Evolutionary conservation across 2,888 invertebrate genomes (phyloP), one percentile per base, ranked within the genome.

Genomic region (Autographa pulchrina): DNA sequence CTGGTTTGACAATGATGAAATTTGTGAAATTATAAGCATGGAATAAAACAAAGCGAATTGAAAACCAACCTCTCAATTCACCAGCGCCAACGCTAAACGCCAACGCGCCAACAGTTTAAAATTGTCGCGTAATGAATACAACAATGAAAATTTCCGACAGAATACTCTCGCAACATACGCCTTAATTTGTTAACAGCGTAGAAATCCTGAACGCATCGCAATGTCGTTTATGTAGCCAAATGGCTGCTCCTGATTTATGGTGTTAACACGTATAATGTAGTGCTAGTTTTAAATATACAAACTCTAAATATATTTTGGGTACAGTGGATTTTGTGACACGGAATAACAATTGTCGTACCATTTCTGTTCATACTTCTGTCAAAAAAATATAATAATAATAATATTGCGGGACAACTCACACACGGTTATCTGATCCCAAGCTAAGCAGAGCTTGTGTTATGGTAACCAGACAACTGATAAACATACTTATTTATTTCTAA

Each of bases 161-260:
- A n/a, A 56, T 76, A 73, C 66, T 74, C 72, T 63, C 32, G 43
- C 32, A 62, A 73, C 77, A 38, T 56, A 70, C 62, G 73, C 35
- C 38, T 67, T 76, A 59, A 69, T 70, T 76, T 65, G 69, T 74
- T 74, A 73, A 69, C 69, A 54, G 58, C 16, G 38, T 41, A 38
- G 13, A 68, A 77, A 62, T 67, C 65, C 64, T 38, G 64, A 54
- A 67, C 43, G 54, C 43, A 62, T 38, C 48, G 65, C 58, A 48
- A 38, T 54, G 68, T 75, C 52, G 65, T 60, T 60, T 65, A 62
- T 56, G 54, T n/a, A 58, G 6, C 41, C 65, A 72, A 69, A 76
- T 76, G 64, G 64, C 16, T 14, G 64, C 5, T 5, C 9, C 0
- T 59, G 58, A 73, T 69, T 69, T 59, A 31, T 43, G 14, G 31